Conservation (phyloP, 2,888 invertebrate species). For the Temnothorax ravouxi region DNA sequence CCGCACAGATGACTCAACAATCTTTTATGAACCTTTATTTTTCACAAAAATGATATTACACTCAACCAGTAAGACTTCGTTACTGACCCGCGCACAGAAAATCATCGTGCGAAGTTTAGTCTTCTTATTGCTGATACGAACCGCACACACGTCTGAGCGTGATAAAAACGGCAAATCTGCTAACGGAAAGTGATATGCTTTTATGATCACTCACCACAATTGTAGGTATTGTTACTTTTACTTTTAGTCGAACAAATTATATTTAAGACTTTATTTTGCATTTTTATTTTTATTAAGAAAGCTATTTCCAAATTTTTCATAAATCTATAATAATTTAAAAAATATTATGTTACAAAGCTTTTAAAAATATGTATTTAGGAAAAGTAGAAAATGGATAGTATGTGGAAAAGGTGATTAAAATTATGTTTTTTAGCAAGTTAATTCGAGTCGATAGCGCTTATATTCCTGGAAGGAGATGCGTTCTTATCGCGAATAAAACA, state of each 20-base stretch:
- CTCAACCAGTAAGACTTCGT: neutral
- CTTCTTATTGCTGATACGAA: conserved; percentile 1
- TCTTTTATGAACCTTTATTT: neutral
- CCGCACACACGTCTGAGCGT: neutral
- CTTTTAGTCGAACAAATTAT: neutral
- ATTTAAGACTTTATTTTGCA: neutral
- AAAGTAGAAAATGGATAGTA: neutral
- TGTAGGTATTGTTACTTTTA: neutral
- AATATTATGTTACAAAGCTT: neutral
- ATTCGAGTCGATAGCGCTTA: neutral
- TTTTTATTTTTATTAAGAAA: neutral
- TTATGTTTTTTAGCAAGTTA: neutral
- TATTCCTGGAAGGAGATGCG: conserved; percentile 20
- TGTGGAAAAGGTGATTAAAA: neutral
- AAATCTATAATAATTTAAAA: neutral
- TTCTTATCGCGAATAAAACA: conserved; percentile 20
- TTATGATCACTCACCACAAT: neutral
- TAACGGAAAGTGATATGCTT: neutral
- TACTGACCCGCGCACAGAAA: conserved; percentile 10
- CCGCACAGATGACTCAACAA: neutral
- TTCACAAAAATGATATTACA: neutral
- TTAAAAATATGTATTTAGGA: neutral
- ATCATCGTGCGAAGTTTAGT: neutral
- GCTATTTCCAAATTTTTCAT: neutral
- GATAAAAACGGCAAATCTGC: neutral